Evolutionary conservation across 2,888 invertebrate genomes (phyloP), one percentile per base, ranked within the genome.

Genomic region (Stenichneumon culpator): DNA sequence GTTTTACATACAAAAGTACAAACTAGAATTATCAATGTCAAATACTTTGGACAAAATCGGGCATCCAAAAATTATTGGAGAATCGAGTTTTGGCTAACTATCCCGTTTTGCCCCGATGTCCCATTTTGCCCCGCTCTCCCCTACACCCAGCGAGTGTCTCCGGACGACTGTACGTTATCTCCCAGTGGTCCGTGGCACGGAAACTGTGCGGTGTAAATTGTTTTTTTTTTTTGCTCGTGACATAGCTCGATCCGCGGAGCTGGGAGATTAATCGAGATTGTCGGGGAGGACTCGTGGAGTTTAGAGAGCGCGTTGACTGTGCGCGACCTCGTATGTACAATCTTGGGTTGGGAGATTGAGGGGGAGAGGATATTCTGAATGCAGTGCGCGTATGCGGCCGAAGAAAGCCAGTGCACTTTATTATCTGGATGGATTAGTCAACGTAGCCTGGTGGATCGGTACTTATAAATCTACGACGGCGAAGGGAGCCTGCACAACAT

Each of bases 331-430:
- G 19, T 19, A n/a, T 7, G 16, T 19, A 32, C 19, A 32, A 39
- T 77, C 39, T 52, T 28, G 32, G 32, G 14, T 44, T 16, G 44
- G 44, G 44, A 32, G 63, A 65, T 25, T 11, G 70, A n/a, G 57
- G 74, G 47, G 60, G 77, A 25, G 36, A 79, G 47, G 50, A 36
- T 50, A 63, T 54, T 65, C 32, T 70, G 36, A 47, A 70, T 54
- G 74, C 79, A 22, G 57, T 75, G 14, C 69, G 44, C 80, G 67
- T 67, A 47, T 67, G 57, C 6, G 19, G 54, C 57, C 54, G 32
- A 80, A 81, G 84, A 81, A 84, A 84, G 84, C 73, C 70, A 79
- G 83, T 77, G 81, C 78, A 81, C 78, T 73, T 81, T 81, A 78
- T 84, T 78, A 74, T 69, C 69, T 78, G 39, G 81, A 81, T 81